Conservation (phyloP, 2,888 invertebrate genomes). For the Philereme vetulata region DNA sequence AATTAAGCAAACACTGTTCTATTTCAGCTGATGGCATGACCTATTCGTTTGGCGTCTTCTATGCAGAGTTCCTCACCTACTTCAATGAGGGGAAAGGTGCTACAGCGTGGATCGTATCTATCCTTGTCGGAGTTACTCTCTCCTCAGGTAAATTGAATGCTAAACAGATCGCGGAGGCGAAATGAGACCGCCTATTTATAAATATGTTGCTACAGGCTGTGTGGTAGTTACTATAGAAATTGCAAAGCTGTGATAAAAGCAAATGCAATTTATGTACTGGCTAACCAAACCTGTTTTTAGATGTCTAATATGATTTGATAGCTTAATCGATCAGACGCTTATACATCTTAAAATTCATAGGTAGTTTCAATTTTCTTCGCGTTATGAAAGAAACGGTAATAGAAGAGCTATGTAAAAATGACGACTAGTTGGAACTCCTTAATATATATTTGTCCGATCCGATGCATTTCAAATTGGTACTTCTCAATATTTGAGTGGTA, state of each 20-base stretch:
- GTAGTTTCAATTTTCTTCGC: too few relatives aligned
- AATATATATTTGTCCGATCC: too few relatives aligned
- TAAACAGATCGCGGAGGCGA: slow-evolving; percentile 16
- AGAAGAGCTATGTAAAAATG: too few relatives aligned
- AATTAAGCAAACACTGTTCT: slow-evolving; percentile 4
- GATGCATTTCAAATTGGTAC: too few relatives aligned
- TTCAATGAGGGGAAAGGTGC: slow-evolving; percentile 93
- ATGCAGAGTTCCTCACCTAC: slow-evolving; percentile 92
- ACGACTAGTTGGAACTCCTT: too few relatives aligned
- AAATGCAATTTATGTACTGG: not conserved
- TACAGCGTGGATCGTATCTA: slow-evolving; percentile 96
- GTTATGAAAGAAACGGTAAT: too few relatives aligned
- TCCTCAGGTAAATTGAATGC: slow-evolving; percentile 89
- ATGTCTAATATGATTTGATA: too few relatives aligned
- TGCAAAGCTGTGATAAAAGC: not conserved
- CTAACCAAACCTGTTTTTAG: too few relatives aligned
- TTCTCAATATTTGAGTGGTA: too few relatives aligned
- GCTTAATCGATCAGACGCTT: too few relatives aligned
- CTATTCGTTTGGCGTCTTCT: slow-evolving; percentile 98
- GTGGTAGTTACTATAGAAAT: not conserved
- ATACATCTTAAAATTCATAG: too few relatives aligned
- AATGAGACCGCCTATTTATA: slow-evolving; percentile 2
- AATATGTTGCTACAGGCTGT: not conserved
- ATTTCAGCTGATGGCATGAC: slow-evolving; percentile 97
- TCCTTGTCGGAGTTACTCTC: slow-evolving; percentile 97